Conservation (phyloP, 2,113 vertebrate species). For the Cavia porcellus region DNA sequence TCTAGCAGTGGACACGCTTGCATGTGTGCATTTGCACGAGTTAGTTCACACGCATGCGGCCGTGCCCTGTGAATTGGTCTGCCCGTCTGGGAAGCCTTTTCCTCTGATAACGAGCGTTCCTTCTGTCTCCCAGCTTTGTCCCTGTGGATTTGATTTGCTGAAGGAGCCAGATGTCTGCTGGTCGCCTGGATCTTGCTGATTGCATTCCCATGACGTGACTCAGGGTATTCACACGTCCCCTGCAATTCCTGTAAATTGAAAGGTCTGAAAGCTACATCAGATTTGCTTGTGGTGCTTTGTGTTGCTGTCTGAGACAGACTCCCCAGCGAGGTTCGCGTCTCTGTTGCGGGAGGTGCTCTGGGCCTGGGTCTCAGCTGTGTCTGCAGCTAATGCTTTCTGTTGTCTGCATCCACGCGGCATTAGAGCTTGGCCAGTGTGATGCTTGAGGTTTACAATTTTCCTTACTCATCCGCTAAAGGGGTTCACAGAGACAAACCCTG, state of each 20-base stretch:
- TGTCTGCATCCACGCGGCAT: accelerated
- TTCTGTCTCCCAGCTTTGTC: no score
- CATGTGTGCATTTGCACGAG: accelerated
- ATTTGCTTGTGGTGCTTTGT: not conserved
- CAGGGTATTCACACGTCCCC: not conserved
- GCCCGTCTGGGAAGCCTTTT: not conserved
- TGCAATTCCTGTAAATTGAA: not conserved
- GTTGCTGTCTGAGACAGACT: not conserved
- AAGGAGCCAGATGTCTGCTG: no score
- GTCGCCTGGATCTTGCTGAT: not conserved
- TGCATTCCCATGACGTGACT: accelerated
- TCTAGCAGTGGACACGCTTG: not conserved
- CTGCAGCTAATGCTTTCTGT: accelerated
- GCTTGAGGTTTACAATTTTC: not conserved
- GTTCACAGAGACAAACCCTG: not conserved
- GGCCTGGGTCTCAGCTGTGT: not conserved
- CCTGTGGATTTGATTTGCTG: not conserved
- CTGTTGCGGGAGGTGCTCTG: accelerated
- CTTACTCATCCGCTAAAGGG: no score
- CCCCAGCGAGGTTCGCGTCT: not conserved
- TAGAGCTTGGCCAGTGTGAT: not conserved
- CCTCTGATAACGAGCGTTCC: accelerated
- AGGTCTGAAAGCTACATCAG: no score
- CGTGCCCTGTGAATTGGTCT: accelerated
- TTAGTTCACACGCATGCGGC: accelerated